Base-by-base conservation (phyloP, 2,888 invertebrate genomes). In the Aspidiotus destructor region DNA sequence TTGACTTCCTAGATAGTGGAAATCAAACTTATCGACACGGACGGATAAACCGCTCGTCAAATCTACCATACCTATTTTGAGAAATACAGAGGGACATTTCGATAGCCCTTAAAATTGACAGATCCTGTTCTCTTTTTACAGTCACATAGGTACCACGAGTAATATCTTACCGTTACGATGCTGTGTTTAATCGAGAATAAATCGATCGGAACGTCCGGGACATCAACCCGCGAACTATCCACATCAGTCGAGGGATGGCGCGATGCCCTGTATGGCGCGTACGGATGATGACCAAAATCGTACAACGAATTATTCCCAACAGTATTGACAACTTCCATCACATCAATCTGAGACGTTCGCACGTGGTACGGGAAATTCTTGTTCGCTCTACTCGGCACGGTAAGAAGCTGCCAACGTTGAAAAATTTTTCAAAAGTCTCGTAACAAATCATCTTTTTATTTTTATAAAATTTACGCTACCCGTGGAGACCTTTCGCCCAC, bases 331-430 rank as follows among this genome's bases (percentile, higher is more conserved):
- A 83, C 78, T 77, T 85, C 84, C 85, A 86, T 85, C 0, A 85
- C 81, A 13, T 86, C 86, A 41, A 87, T 86, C 79, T 92, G 92
- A 0, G 88, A 87, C 0, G 92, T 92, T 65, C 91, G 80, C 41
- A 93, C 91, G 76, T 94, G 93, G 76, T 89, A 94, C 0, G 94
- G 94, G 74, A 94, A 93, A 75, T 91, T 91, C 75, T 86, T 87
- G 76, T 93, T 93, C 0, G 90, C 89, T 70, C 88, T 86, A 1
- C 88, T 86, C 3, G 94, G 94, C 75, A 91, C 79, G 0, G 92
- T 92, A 69, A 93, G 76, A 70, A 88, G 78, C 89, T 90, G 78
- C 7, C 81, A 80, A n/a, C n/a, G 8, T 58, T n/a, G 13, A 13
- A 11, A 58, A 60, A 8, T 2, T 13, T 60, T 16, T 60, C 15